Conservation (phyloP, 2,797 vertebrate species). For the Tapirus indicus region DNA sequence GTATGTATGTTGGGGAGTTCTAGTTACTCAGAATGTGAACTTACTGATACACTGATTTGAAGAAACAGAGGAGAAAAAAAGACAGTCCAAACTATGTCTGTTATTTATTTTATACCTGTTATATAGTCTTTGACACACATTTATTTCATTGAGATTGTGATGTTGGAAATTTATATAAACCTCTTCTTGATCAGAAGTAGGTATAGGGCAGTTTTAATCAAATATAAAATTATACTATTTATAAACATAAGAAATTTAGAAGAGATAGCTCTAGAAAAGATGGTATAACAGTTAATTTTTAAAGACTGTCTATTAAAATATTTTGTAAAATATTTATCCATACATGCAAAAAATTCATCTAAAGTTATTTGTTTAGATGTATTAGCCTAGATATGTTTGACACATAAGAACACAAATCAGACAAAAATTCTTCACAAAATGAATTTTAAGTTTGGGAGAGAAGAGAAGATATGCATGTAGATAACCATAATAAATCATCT, state of each 20-base stretch:
- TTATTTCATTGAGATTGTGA: neutral
- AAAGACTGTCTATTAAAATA: conserved; percentile 10
- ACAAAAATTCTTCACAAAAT: conserved; percentile 35
- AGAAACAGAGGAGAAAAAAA: neutral
- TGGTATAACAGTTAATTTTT: neutral
- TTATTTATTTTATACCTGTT: neutral
- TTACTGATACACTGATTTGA: neutral
- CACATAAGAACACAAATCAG: conserved; percentile 12
- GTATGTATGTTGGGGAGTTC: neutral
- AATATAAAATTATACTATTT: conserved; percentile 48
- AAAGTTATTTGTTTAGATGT: neutral
- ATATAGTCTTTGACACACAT: neutral
- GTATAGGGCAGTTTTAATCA: neutral
- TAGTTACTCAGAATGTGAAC: neutral
- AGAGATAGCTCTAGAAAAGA: neutral
- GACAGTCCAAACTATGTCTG: neutral
- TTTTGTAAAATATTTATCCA: conserved; percentile 27
- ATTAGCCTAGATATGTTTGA: neutral
- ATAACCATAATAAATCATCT: neutral
- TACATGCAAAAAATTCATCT: neutral
- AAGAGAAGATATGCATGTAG: neutral
- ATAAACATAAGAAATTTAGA: neutral
- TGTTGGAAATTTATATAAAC: neutral
- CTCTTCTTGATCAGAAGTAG: neutral
- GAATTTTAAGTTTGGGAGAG: neutral